Base-by-base conservation (phyloP, 2,797 vertebrate genomes). In the Meda fulgida region DNA sequence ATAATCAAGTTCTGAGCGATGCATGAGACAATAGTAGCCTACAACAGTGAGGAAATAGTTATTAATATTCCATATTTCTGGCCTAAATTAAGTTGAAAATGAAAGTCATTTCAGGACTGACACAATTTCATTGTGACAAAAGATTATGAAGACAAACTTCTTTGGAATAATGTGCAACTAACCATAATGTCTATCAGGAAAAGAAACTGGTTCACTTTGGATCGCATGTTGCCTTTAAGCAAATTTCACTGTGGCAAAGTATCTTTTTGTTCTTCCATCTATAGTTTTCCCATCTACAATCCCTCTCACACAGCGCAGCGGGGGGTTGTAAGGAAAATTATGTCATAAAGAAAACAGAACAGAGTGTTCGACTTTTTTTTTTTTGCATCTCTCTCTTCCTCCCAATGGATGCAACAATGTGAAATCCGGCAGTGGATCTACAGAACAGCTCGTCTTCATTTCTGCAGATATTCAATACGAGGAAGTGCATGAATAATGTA, bases 381-480 rank as follows among this genome's bases (percentile, higher is more conserved):
- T 87, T 55, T 14, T 84, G 73, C 88, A 48, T 84, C 23, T 71
- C 67, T 34, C 69, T 88, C 80, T 60, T n/a, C 86, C 36, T 72
- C 46, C 80, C 46, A 80, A 87, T 91, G 93, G 92, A 93, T 90
- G 91, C 90, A 93, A 92, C 89, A 82, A 78, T 60, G 66, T 91
- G 92, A 92, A 92, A 93, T 92, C 84, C 83, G 84, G 85, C 82
- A 72, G 69, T 58, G 34, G 55, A 80, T 85, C 87, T 89, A 66
- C 85, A 86, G 89, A 85, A 65, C 67, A 18, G 82, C 58, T 73
- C 90, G 88, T 89, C 86, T 91, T 88, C 48, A 31, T 89, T 87
- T 86, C 90, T 88, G 91, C 89, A 92, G 92, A 92, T 92, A 94
- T 93, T 92, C 91, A 94, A 94, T 94, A 93, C 89, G 90, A 90